Evolutionary conservation across 2,888 invertebrate species (phyloP).

Genomic region (Microplitis manilae): DNA sequence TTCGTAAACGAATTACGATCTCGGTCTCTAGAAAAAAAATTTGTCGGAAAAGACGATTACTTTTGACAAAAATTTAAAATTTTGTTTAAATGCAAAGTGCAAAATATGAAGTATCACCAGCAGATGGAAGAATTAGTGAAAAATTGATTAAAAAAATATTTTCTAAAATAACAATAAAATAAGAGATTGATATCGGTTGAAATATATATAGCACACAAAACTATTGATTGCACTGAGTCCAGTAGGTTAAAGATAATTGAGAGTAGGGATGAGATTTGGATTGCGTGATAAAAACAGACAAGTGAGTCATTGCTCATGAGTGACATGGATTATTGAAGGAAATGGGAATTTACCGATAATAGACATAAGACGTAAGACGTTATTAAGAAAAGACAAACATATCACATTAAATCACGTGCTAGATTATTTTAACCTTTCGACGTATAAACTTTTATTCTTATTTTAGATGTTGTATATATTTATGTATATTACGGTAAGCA

Average conservation of each 20-base stretch:
- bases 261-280: constrained; percentile 1
- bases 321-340: constrained; percentile 14
- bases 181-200: no score
- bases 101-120: no score
- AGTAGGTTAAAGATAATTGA: background rate
- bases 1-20: no score
- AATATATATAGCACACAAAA: background rate
- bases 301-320: constrained; percentile 9
- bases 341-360: constrained; percentile 10
- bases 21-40: no score
- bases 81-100: no score
- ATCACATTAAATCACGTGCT: background rate
- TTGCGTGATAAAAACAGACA: constrained; percentile 1
- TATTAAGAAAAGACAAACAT: background rate
- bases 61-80: no score
- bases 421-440: background rate
- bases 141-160: no score
- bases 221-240: background rate
- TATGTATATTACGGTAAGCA: no score
- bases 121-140: no score
- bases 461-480: background rate
- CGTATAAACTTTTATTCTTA: background rate
- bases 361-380: background rate
- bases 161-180: no score
- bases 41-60: no score